Conservation (phyloP, 2,888 invertebrate genomes). For the Drosophila recens region DNA sequence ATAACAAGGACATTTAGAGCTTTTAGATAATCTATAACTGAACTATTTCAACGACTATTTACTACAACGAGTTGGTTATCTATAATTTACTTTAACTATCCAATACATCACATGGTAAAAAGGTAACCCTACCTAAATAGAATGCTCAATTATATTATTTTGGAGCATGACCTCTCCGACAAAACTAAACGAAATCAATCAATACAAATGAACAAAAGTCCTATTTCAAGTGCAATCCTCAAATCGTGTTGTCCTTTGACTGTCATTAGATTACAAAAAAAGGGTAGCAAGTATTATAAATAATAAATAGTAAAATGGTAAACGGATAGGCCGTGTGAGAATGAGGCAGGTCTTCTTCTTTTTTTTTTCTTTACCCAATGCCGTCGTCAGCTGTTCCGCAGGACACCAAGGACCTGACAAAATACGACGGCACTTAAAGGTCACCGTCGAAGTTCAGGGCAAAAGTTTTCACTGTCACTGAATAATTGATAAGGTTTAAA, state of each 20-base stretch:
- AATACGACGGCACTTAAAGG: slow-evolving; percentile 51
- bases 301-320: slow-evolving; percentile 43
- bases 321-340: slow-evolving; percentile 19
- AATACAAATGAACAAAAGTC: slow-evolving; percentile 12
- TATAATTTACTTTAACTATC: slow-evolving; percentile 1
- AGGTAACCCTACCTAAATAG: not conserved
- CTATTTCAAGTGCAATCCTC: slow-evolving; percentile 29
- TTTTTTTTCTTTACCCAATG: slow-evolving; percentile 18
- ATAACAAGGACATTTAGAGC: too few relatives aligned
- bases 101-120: not conserved
- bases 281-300: slow-evolving; percentile 46
- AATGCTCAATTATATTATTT: slow-evolving; percentile 3
- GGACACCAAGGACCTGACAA: slow-evolving; percentile 40
- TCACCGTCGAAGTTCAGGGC: slow-evolving; percentile 70
- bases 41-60: not conserved
- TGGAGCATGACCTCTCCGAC: slow-evolving; percentile 2
- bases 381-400: slow-evolving; percentile 52
- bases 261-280: slow-evolving; percentile 26
- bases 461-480: slow-evolving; percentile 58
- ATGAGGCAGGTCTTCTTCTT: not conserved
- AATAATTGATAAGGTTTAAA: slow-evolving; percentile 72
- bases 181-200: slow-evolving; percentile 37
- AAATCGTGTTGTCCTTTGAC: slow-evolving; percentile 28
- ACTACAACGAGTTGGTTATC: not conserved
- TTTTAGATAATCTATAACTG: too few relatives aligned